Conservation (phyloP, 1,140 invertebrate genomes). For the Trichonephila clavata region DNA sequence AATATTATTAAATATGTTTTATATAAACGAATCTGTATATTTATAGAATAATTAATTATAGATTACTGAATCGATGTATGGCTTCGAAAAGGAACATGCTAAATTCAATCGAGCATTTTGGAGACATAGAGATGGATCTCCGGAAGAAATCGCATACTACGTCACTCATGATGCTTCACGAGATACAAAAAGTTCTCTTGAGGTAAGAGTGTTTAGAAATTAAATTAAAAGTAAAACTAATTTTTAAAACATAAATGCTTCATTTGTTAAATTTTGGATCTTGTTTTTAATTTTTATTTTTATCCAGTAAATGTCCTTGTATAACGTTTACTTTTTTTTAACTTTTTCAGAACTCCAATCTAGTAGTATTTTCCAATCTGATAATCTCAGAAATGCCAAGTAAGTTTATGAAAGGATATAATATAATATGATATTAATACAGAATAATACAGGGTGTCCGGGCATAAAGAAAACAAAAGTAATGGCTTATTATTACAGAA, state of each 20-base stretch:
- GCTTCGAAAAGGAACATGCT: conserved; percentile 72
- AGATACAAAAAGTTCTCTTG: conserved; percentile 81
- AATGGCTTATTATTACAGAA: too few relatives aligned
- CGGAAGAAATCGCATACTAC: conserved; percentile 81
- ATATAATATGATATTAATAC: too few relatives aligned
- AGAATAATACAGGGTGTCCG: too few relatives aligned
- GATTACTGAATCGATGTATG: conserved; percentile 73
- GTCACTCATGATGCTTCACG: conserved; percentile 80
- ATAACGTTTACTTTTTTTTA: neutral
- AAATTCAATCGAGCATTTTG: conserved; percentile 79
- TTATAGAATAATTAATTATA: neutral
- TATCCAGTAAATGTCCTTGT: neutral
- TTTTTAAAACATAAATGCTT: too few relatives aligned
- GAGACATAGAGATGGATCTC: conserved; percentile 80
- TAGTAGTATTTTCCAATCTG: conserved; percentile 82
- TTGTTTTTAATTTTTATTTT: neutral
- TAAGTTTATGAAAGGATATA: conserved; percentile 12
- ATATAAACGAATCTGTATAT: too few relatives aligned
- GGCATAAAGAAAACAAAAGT: too few relatives aligned
- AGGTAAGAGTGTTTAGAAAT: neutral
- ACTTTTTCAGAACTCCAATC: conserved; percentile 79
- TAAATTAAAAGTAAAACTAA: too few relatives aligned
- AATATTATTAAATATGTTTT: too few relatives aligned
- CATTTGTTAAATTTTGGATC: too few relatives aligned
- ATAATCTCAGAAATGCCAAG: conserved; percentile 49